Conservation (phyloP, 2,113 vertebrate species). For the Vanacampus margaritifer region DNA sequence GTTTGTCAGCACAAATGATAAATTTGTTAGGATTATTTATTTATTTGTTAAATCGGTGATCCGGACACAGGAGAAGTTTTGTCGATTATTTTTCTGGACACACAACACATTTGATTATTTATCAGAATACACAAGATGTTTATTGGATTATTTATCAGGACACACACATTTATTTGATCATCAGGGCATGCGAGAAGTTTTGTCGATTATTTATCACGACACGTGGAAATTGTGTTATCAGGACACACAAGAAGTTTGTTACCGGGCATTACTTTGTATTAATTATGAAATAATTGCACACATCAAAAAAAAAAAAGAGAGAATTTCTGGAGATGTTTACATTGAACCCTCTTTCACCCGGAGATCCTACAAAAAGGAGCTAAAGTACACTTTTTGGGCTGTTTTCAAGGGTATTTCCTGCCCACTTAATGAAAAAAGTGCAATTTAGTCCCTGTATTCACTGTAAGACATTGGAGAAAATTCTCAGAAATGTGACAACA, state of each 20-base stretch:
- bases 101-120: too few species aligned
- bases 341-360: not conserved
- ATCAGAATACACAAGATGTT: constrained; percentile 11
- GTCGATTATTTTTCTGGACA: not conserved
- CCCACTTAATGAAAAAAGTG: too few species aligned
- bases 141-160: not conserved
- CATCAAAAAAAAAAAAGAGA: constrained; percentile 3
- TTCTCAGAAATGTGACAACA: too few species aligned
- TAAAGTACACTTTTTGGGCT: too few species aligned
- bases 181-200: not conserved
- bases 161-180: not conserved
- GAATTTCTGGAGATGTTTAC: not conserved
- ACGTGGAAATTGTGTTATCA: not conserved
- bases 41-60: constrained; percentile 38
- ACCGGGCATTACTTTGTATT: not conserved
- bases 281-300: not conserved
- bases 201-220: not conserved
- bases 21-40: not conserved
- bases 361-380: not conserved
- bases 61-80: constrained; percentile 1
- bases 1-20: not conserved
- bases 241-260: not conserved
- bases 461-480: too few species aligned
- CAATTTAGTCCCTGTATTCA: too few species aligned
- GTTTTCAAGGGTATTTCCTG: too few species aligned